Percentiles rank a stretch among this genome's conserved stretches.
Evolutionary conservation across 2,113 vertebrate genomes (phyloP).

Genomic region (Dromaius novaehollandiae): DNA sequence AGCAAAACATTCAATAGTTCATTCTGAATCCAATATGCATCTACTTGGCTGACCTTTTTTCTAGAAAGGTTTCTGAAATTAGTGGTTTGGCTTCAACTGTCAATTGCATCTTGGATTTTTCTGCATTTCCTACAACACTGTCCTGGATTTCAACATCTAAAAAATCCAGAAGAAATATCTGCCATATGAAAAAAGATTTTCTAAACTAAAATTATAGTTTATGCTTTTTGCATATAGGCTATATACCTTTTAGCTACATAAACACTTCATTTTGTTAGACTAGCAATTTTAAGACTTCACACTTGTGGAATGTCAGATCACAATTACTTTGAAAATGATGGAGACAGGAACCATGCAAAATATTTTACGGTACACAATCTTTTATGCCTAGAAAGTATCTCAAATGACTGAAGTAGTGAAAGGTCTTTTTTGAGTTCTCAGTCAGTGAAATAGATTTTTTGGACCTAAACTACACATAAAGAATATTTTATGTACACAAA

Average conservation of each 20-base stretch:
- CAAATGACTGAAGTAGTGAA: not conserved
- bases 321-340: not conserved
- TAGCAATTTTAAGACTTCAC: not conserved
- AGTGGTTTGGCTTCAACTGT: not conserved
- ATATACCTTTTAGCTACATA: not conserved
- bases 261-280: not conserved
- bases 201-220: not conserved
- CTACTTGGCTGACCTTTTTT: not conserved
- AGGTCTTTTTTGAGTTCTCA: not conserved
- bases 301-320: not conserved
- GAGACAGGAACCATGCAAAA: not conserved
- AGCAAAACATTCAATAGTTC: not conserved
- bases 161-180: not conserved
- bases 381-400: not conserved
- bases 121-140: not conserved
- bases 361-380: not conserved
- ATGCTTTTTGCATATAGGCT: too few relatives aligned
- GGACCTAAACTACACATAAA: not conserved
- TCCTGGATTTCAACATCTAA: not conserved
- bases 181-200: not conserved
- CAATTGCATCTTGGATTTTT: not conserved
- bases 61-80: not conserved
- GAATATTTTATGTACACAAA: too few relatives aligned
- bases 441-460: not conserved
- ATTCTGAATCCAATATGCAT: not conserved